Conservation (phyloP, 2,888 invertebrate genomes). For the Drosophila tanythrix region DNA sequence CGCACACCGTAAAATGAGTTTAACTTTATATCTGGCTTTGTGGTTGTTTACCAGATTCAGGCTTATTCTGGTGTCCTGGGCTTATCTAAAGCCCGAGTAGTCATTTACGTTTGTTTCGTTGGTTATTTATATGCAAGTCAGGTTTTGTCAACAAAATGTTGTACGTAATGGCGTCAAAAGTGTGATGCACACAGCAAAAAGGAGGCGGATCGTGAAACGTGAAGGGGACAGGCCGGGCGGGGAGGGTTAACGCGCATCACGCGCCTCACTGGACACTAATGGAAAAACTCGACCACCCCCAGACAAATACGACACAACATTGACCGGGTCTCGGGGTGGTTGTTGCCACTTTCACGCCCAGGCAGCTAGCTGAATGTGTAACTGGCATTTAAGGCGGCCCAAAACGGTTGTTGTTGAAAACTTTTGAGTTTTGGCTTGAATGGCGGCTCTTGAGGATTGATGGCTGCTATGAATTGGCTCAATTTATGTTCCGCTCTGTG, state of each 20-base stretch:
- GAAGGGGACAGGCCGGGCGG: slow-evolving; percentile 6
- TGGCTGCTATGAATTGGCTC: slow-evolving; percentile 56
- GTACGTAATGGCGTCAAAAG: slow-evolving; percentile 73
- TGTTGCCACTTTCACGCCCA: slow-evolving; percentile 64
- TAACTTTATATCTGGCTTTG: slow-evolving; percentile 76
- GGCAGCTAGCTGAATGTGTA: slow-evolving; percentile 9
- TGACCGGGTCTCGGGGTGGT: slow-evolving; percentile 52
- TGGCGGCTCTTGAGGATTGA: slow-evolving; percentile 15
- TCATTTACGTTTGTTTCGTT: slow-evolving; percentile 58
- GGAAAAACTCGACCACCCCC: slow-evolving; percentile 61
- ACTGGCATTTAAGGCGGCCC: slow-evolving; percentile 48
- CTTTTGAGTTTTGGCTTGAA: slow-evolving; percentile 15
- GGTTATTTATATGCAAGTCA: slow-evolving; percentile 81
- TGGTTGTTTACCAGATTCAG: slow-evolving; percentile 71
- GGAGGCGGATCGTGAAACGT: not conserved
- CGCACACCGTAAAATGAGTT: slow-evolving; percentile 78
- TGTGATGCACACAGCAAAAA: slow-evolving; percentile 13
- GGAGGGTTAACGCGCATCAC: slow-evolving; percentile 63
- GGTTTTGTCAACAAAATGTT: slow-evolving; percentile 70
- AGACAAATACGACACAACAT: slow-evolving; percentile 1
- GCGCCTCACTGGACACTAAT: slow-evolving; percentile 76
- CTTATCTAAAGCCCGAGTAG: slow-evolving; percentile 23
- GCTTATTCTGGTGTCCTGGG: slow-evolving; percentile 39
- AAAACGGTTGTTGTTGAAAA: slow-evolving; percentile 1
- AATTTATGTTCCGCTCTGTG: slow-evolving; percentile 43